phyloP scores from a whole-genome alignment of 2,113 vertebrate species.

The Podarcis muralis region DNA sequence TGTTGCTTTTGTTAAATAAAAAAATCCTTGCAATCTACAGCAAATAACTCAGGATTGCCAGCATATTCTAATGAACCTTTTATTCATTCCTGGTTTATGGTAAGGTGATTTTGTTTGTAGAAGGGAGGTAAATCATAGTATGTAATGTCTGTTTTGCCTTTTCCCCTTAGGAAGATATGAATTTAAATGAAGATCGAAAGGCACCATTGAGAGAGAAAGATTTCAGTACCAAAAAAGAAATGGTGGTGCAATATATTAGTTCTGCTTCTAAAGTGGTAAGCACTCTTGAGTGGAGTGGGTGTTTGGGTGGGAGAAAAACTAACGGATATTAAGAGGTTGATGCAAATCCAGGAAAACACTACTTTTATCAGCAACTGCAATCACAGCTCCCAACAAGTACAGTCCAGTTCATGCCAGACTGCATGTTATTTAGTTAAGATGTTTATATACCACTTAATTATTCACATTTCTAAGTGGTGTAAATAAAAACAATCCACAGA shows the following conservation, averaged over 20 bases:
- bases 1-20: too few species aligned
- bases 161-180: constrained; percentile 95
- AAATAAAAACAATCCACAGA: too few species aligned
- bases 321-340: neutral
- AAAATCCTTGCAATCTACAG: too few species aligned
- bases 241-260: constrained; percentile 95
- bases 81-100: too few species aligned
- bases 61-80: too few species aligned
- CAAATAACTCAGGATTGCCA: too few species aligned
- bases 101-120: neutral
- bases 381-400: neutral
- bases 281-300: accelerated
- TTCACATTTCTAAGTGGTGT: too few species aligned
- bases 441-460: too few species aligned
- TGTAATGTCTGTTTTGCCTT: constrained; percentile 33
- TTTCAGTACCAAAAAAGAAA: constrained; percentile 92
- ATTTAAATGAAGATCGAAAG: constrained; percentile 97
- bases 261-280: constrained; percentile 92
- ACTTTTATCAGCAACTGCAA: neutral
- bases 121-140: too few species aligned
- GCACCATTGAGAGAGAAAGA: constrained; percentile 94
- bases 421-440: neutral
- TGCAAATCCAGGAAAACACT: neutral
- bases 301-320: neutral
- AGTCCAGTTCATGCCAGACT: neutral